A percentile compares a stretch with the other conserved stretches of the same genome.
Conservation (phyloP, 2,888 invertebrate species). For the Lacanobia oleracea region DNA sequence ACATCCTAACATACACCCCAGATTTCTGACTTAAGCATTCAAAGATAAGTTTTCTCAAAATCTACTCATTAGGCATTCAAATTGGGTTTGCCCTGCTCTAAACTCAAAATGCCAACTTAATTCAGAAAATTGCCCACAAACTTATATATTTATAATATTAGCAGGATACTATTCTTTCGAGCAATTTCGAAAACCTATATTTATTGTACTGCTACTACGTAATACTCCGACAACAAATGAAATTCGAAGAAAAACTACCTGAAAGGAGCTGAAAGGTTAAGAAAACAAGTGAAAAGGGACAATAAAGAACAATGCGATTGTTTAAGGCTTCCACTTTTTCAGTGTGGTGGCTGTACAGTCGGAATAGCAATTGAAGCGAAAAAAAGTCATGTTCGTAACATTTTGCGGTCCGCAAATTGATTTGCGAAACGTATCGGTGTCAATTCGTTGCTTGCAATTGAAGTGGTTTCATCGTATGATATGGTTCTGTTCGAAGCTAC, state of each 20-base stretch:
- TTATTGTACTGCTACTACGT: neutral
- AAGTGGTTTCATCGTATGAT: constrained; percentile 18
- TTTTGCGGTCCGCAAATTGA: constrained; percentile 32
- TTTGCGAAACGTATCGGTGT: constrained; percentile 28
- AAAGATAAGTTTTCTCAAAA: too few relatives aligned
- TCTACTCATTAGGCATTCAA: too few relatives aligned
- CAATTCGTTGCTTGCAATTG: constrained; percentile 1
- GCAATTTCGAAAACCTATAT: neutral
- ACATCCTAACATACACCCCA: too few relatives aligned
- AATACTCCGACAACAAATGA: neutral
- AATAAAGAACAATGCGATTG: constrained; percentile 20
- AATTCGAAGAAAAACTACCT: constrained; percentile 21
- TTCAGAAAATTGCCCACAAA: too few relatives aligned
- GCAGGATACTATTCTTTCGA: too few relatives aligned
- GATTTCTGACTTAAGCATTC: too few relatives aligned
- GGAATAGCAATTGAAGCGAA: constrained; percentile 23
- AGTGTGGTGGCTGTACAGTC: constrained; percentile 2
- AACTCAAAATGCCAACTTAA: too few relatives aligned
- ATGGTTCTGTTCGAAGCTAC: constrained; percentile 6
- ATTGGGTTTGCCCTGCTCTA: too few relatives aligned
- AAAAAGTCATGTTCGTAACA: constrained; percentile 12
- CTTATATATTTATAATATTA: too few relatives aligned
- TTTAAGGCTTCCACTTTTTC: constrained; percentile 34
- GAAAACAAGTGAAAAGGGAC: constrained; percentile 30
- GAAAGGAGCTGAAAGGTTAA: neutral